Percentiles rank a stretch among this genome's conserved stretches.
These are phyloP conservation scores for Drosophila punjabiensis DNA, from an alignment of 1,140 invertebrate genomes.

Conservation along the genomic window DNA sequence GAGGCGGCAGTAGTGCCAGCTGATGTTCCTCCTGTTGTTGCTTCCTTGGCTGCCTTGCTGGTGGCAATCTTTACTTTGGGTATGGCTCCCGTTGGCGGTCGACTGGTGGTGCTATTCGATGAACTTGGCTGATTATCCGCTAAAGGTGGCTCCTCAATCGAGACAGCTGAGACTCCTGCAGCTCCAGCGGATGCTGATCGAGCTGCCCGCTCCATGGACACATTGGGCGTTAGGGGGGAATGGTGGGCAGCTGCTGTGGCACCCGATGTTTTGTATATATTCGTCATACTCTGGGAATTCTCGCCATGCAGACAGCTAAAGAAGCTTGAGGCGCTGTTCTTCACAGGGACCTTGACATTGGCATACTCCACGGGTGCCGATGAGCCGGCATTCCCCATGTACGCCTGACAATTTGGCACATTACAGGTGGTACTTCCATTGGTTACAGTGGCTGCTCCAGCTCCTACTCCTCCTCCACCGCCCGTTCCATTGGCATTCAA, in stretches of 20 bases:
- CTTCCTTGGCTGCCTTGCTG: slow-evolving; percentile 60
- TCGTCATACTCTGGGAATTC: slow-evolving; percentile 85
- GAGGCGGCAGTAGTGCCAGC: not conserved
- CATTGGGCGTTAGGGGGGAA: slow-evolving; percentile 61
- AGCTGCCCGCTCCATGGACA: slow-evolving; percentile 71
- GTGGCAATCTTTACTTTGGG: slow-evolving; percentile 69
- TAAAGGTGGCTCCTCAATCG: slow-evolving; percentile 35
- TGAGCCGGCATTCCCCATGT: slow-evolving; percentile 37
- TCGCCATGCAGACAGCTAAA: slow-evolving; percentile 84
- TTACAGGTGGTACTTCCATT: slow-evolving; percentile 45
- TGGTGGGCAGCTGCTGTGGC: slow-evolving; percentile 41
- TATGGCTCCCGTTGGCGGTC: slow-evolving; percentile 75
- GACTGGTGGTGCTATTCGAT: slow-evolving; percentile 21
- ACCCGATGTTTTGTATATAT: slow-evolving; percentile 77
- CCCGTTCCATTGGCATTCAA: slow-evolving; percentile 66
- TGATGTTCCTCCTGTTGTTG: not conserved
- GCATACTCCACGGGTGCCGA: slow-evolving; percentile 47
- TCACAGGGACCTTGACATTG: slow-evolving; percentile 72
- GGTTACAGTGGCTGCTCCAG: not conserved
- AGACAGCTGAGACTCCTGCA: slow-evolving; percentile 14
- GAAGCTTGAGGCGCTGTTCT: slow-evolving; percentile 81
- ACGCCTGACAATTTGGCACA: slow-evolving; percentile 67
- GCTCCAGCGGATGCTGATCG: slow-evolving; percentile 73
- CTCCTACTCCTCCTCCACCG: slow-evolving; percentile 4
- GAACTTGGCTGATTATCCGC: slow-evolving; percentile 40